Conservation (phyloP, 2,888 invertebrate species). For the Unio delphinus region DNA sequence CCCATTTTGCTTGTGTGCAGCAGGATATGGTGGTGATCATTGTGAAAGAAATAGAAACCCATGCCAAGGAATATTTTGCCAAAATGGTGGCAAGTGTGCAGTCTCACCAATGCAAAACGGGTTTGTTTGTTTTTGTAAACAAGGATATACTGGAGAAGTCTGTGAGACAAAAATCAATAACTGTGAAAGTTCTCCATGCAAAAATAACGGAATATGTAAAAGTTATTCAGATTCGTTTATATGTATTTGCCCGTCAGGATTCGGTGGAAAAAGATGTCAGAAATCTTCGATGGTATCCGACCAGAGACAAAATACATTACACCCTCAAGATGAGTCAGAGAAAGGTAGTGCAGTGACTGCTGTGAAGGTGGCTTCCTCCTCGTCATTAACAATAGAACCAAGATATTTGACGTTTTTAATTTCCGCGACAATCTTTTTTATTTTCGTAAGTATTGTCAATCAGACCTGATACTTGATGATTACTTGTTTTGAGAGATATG, state of each 20-base stretch:
- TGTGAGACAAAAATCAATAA: slow-evolving; percentile 43
- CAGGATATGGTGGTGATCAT: slow-evolving; percentile 19
- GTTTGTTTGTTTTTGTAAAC: slow-evolving; percentile 36
- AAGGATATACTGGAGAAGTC: slow-evolving; percentile 38
- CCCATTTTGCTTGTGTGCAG: slow-evolving; percentile 21
- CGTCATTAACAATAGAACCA: too few relatives aligned
- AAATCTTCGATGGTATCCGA: slow-evolving; percentile 14
- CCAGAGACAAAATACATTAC: not conserved
- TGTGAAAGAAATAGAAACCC: slow-evolving; percentile 33
- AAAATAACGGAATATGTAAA: slow-evolving; percentile 47
- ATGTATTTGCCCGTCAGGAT: slow-evolving; percentile 44
- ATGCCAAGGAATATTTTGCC: slow-evolving; percentile 36
- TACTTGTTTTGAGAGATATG: too few relatives aligned
- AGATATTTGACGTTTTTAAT: too few relatives aligned
- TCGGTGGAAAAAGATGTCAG: slow-evolving; percentile 41
- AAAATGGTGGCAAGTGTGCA: slow-evolving; percentile 43
- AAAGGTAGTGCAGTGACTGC: too few relatives aligned
- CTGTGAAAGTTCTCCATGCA: slow-evolving; percentile 43
- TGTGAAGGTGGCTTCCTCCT: too few relatives aligned
- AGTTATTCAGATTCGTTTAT: slow-evolving; percentile 35
- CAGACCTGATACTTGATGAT: too few relatives aligned
- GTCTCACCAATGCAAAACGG: slow-evolving; percentile 15
- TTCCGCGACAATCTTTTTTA: too few relatives aligned
- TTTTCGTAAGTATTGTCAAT: too few relatives aligned
- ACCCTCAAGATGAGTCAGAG: too few relatives aligned